Evolutionary conservation across 2,888 invertebrate species (phyloP), one percentile per base, ranked within the genome.

Genomic region (Cacoxenus indagator): DNA sequence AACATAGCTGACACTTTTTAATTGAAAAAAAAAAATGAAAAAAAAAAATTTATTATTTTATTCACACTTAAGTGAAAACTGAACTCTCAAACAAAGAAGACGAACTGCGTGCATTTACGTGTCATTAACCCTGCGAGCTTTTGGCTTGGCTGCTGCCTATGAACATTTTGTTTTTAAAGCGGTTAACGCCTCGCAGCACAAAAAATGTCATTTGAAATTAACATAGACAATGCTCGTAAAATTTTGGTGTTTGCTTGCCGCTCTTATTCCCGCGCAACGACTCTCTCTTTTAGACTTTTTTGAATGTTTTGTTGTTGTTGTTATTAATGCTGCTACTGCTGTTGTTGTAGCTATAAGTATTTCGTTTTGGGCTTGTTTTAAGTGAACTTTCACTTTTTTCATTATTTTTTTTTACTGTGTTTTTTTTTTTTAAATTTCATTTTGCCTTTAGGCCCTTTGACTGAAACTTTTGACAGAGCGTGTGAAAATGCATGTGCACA

Each of bases 11-110:
- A n/a, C n/a, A n/a, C n/a, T n/a, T n/a, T n/a, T n/a, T n/a, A n/a
- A n/a, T n/a, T n/a, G n/a, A n/a, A n/a, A n/a, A n/a, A n/a, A n/a
- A n/a, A n/a, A n/a, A n/a, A n/a, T n/a, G n/a, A n/a, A n/a, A n/a
- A n/a, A n/a, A n/a, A n/a, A n/a, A n/a, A n/a, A n/a, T 72, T 68
- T 65, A 69, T 51, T 55, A 24, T 22, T 43, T 24, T 57, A 45
- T 48, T 55, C 51, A 66, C 67, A 67, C 14, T 51, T 22, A 17
- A 73, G 81, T 76, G 82, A 81, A 81, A 81, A 74, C 76, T 67
- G 37, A 68, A 45, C 67, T 62, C 4, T 67, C 65, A 76, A 71
- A 31, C 11, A 48, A 48, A 51, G 14, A 51, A n/a, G 5, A 51
- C 17, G 71, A 68, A 76, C 46, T 71, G 68, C 67, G 73, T 59